These are phyloP conservation scores for Spermophilus dauricus DNA, from an alignment of 2,113 vertebrate genomes.

Conservation along the genomic window DNA sequence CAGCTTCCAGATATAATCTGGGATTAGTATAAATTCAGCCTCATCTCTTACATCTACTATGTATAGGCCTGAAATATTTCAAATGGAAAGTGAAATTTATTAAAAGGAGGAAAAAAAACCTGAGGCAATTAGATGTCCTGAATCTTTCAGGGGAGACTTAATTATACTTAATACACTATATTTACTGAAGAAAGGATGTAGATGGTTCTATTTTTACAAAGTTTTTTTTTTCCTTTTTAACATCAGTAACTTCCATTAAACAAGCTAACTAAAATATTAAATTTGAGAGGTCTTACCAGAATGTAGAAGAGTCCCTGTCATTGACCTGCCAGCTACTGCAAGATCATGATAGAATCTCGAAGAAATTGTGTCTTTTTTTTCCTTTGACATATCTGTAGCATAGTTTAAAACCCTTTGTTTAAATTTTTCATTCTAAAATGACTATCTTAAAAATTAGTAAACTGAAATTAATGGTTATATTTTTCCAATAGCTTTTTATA, in stretches of 20 bases:
- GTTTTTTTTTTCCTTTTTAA: neutral
- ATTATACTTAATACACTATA: slow-evolving; percentile 3
- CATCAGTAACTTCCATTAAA: slow-evolving; percentile 4
- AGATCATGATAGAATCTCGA: neutral
- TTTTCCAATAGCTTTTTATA: neutral
- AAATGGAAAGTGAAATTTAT: slow-evolving; percentile 56
- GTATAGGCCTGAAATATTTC: slow-evolving; percentile 4
- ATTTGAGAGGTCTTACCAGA: neutral
- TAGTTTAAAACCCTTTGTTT: neutral
- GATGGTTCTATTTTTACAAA: neutral
- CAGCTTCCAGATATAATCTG: neutral
- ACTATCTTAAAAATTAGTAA: slow-evolving; percentile 34
- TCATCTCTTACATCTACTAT: neutral
- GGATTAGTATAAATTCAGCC: neutral
- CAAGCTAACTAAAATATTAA: neutral
- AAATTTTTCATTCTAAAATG: neutral
- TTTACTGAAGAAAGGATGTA: slow-evolving; percentile 24
- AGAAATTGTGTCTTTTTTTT: too few relatives aligned
- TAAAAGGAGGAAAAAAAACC: neutral
- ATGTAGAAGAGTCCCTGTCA: neutral
- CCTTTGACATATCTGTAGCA: neutral
- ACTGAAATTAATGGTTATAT: neutral
- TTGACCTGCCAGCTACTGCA: neutral
- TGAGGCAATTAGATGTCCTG: slow-evolving; percentile 20
- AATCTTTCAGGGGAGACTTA: slow-evolving; percentile 61